These are phyloP conservation scores for Datnioides undecimradiatus DNA, from an alignment of 2,113 vertebrate genomes.

Conservation along the genomic window DNA sequence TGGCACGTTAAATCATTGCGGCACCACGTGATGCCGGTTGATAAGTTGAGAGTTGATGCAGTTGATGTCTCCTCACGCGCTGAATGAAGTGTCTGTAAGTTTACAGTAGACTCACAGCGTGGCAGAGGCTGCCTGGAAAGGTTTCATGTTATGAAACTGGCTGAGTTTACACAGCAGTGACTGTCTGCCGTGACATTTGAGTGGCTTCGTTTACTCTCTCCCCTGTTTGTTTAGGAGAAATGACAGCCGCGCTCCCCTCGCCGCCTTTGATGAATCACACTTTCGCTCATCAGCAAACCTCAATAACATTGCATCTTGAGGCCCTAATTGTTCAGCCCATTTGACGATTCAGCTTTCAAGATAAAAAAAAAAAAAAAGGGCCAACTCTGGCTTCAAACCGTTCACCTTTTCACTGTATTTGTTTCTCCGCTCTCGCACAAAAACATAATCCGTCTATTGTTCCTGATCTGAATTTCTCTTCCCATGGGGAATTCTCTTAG, in stretches of 20 bases:
- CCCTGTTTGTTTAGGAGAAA: constrained; percentile 56
- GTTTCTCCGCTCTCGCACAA: constrained; percentile 65
- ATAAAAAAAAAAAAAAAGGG: constrained; percentile 8
- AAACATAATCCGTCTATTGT: constrained; percentile 77
- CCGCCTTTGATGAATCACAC: constrained; percentile 57
- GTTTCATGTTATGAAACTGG: constrained; percentile 41
- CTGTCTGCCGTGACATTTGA: constrained; percentile 59
- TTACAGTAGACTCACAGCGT: neutral
- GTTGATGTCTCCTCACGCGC: constrained; percentile 12
- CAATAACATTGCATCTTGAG: constrained; percentile 12
- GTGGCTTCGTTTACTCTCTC: constrained; percentile 57
- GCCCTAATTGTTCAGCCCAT: constrained; percentile 29
- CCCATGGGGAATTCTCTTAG: constrained; percentile 69
- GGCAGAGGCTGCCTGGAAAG: constrained; percentile 21
- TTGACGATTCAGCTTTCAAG: constrained; percentile 12
- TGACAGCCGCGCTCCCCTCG: constrained; percentile 31
- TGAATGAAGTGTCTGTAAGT: constrained; percentile 20
- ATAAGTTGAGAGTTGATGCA: neutral
- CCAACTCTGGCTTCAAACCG: constrained; percentile 30
- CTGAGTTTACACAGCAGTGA: constrained; percentile 46
- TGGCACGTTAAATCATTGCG: neutral
- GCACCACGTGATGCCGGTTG: neutral
- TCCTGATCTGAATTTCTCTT: constrained; percentile 66
- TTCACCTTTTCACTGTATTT: constrained; percentile 68
- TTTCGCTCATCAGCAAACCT: constrained; percentile 45